Evolutionary conservation across 2,797 vertebrate genomes (phyloP).

Genomic region (Scomberomorus guttatus): DNA sequence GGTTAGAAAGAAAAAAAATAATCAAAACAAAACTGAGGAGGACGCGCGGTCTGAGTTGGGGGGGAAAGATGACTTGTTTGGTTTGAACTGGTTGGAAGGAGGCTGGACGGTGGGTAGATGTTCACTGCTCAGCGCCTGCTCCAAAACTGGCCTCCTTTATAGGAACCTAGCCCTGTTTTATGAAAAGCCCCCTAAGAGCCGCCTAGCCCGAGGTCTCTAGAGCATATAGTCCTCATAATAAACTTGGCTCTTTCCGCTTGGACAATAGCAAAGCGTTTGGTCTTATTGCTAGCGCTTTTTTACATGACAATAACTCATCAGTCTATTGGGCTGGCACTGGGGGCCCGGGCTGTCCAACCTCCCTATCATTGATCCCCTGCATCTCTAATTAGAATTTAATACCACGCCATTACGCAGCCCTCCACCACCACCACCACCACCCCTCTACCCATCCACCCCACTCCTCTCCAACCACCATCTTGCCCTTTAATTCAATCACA

Average conservation of each 20-base stretch:
- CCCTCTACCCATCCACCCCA: slow-evolving; percentile 69
- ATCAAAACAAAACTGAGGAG: slow-evolving; percentile 51
- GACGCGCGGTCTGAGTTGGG: slow-evolving; percentile 74
- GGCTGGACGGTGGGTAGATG: slow-evolving; percentile 92
- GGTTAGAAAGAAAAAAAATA: slow-evolving; percentile 68
- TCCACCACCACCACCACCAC: slow-evolving; percentile 87
- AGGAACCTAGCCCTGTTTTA: slow-evolving; percentile 99
- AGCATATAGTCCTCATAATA: slow-evolving; percentile 99
- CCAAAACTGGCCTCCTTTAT: slow-evolving; percentile 99
- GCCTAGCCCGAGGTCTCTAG: slow-evolving; percentile 99
- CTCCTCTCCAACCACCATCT: slow-evolving; percentile 94
- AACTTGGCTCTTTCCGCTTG: slow-evolving; percentile 99
- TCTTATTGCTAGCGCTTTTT: slow-evolving; percentile 99
- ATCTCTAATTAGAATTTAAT: slow-evolving; percentile 99
- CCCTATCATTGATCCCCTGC: slow-evolving; percentile 99
- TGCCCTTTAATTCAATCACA: slow-evolving; percentile 99
- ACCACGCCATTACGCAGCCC: slow-evolving; percentile 98
- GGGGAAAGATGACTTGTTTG: slow-evolving; percentile 79
- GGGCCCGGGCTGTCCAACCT: slow-evolving; percentile 99
- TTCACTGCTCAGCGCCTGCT: slow-evolving; percentile 98
- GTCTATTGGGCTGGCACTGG: slow-evolving; percentile 99
- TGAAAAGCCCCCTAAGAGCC: slow-evolving; percentile 99
- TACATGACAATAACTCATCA: slow-evolving; percentile 99
- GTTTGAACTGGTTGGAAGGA: slow-evolving; percentile 85
- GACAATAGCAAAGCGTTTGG: slow-evolving; percentile 99